Base-by-base conservation (phyloP, 2,888 invertebrate genomes). In the Heliconius charithonia region DNA sequence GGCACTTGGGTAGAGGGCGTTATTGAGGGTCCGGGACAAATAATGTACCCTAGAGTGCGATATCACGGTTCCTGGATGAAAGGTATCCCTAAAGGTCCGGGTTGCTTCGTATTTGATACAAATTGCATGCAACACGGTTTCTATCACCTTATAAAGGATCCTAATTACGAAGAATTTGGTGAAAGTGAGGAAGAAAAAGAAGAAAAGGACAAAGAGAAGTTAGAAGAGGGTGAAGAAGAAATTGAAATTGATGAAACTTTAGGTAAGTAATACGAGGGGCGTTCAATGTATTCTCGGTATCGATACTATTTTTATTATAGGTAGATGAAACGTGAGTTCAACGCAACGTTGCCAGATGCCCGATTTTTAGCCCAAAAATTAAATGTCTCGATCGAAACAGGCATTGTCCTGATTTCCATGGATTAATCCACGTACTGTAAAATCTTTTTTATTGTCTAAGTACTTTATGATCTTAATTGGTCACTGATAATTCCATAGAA, bases 101-200 rank as follows among this genome's bases (percentile, higher is more conserved):
- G 97, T 0, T 97, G 97, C 78, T 98, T 97, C 85, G 96, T 96
- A 4, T 98, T 97, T 84, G 96, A 97, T 82, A 96, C 96, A n/a
- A 96, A 96, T 81, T 96, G 96, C 83, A 97, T 98, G 95, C 96
- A 97, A 83, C 97, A 97, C 84, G 98, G 98, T 0, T 97, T 97
- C 96, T 92, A 95, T 95, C 73, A 96, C 95, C 83, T 93, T 67
- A 84, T 96, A 56, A 95, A 95, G 81, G 96, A 97, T 86, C 96
- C 96, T 0, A 92, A 85, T 41, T 77, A 85, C 4, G 90, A 91
- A 71, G 92, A 92, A 82, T 89, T 83, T 7, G 94, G 93, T 0
- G 95, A 94, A 81, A 94, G 89, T 0, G 95, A 94, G 78, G 95
- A 95, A 78, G 95, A 89, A 88, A 92, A 91, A 80, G 95, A 89